These are phyloP conservation scores for Drosophila anomalata DNA, from an alignment of 2,888 invertebrate genomes.

Conservation along the genomic window DNA sequence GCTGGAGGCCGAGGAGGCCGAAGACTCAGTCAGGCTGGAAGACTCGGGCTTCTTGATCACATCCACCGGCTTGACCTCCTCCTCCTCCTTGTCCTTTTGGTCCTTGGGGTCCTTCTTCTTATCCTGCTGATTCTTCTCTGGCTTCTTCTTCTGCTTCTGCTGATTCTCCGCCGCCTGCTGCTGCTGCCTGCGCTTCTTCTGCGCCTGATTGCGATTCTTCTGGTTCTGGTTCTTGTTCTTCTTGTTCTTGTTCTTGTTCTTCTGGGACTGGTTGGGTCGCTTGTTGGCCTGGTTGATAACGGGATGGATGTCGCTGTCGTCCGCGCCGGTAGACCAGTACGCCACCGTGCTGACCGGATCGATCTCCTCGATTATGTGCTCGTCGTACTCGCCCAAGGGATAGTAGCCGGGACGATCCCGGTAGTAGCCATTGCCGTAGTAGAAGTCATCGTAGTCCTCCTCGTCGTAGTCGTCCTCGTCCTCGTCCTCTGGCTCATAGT, in stretches of 20 bases:
- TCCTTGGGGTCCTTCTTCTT: slow-evolving; percentile 26
- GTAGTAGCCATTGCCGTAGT: slow-evolving; percentile 35
- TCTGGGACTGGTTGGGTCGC: slow-evolving; percentile 11
- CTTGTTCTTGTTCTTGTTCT: slow-evolving; percentile 41
- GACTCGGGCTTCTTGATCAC: slow-evolving; percentile 25
- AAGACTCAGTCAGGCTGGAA: not conserved
- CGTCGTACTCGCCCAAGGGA: slow-evolving; percentile 47
- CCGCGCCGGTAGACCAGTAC: slow-evolving; percentile 69
- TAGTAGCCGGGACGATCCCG: slow-evolving; percentile 36
- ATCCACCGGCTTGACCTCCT: slow-evolving; percentile 8
- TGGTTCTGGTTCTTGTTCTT: slow-evolving; percentile 38
- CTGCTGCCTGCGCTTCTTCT: slow-evolving; percentile 35
- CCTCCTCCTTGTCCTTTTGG: slow-evolving; percentile 38
- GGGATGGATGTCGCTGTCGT: slow-evolving; percentile 51
- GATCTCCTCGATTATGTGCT: slow-evolving; percentile 51
- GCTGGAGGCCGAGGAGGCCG: not conserved
- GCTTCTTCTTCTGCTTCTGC: slow-evolving; percentile 24
- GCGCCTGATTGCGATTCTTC: slow-evolving; percentile 13
- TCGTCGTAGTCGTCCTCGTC: slow-evolving; percentile 27
- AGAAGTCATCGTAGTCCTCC: slow-evolving; percentile 44
- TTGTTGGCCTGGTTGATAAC: slow-evolving; percentile 49
- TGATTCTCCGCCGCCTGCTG: slow-evolving; percentile 13
- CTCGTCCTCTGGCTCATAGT: not conserved
- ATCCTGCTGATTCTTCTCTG: slow-evolving; percentile 17
- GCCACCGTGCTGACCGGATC: slow-evolving; percentile 59